phyloP scores from a whole-genome alignment of 2,888 invertebrate species.

The Atethmia centrago region DNA sequence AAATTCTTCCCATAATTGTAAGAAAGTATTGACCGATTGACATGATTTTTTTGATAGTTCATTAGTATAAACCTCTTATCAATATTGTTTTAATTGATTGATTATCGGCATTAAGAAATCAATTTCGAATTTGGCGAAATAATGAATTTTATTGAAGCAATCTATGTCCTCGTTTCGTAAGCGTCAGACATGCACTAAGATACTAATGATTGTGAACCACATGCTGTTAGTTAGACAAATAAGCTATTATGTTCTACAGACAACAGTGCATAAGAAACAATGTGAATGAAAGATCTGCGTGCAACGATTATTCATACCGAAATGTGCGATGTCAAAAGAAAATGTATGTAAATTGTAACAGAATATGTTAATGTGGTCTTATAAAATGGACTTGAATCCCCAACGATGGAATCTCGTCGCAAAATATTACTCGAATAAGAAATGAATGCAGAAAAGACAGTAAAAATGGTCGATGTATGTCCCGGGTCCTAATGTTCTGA shows the following conservation, averaged over 20 bases:
- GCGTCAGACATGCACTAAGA: constrained; percentile 69
- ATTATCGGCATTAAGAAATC: constrained; percentile 62
- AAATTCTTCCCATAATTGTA: constrained; percentile 63
- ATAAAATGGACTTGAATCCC: constrained; percentile 53
- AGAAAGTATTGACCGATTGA: constrained; percentile 65
- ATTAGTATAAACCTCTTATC: constrained; percentile 58
- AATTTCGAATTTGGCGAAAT: constrained; percentile 52
- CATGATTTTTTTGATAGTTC: constrained; percentile 64
- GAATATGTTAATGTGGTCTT: constrained; percentile 54
- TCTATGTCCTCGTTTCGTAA: constrained; percentile 50
- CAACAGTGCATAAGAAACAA: constrained; percentile 74
- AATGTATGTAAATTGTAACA: constrained; percentile 56
- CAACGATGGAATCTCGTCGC: constrained; percentile 56
- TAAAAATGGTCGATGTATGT: constrained; percentile 15
- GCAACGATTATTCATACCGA: constrained; percentile 70
- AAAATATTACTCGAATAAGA: constrained; percentile 43
- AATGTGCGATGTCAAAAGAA: constrained; percentile 52
- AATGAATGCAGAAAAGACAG: constrained; percentile 35
- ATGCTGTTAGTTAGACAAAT: constrained; percentile 73
- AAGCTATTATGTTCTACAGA: constrained; percentile 73
- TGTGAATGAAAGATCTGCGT: constrained; percentile 88
- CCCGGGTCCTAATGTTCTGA: constrained; percentile 43
- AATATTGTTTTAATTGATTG: constrained; percentile 63
- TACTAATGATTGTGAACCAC: constrained; percentile 63
- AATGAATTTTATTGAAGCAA: constrained; percentile 61